phyloP scores from a whole-genome alignment of 2,888 invertebrate genomes.

The Cheilosia grossa region DNA sequence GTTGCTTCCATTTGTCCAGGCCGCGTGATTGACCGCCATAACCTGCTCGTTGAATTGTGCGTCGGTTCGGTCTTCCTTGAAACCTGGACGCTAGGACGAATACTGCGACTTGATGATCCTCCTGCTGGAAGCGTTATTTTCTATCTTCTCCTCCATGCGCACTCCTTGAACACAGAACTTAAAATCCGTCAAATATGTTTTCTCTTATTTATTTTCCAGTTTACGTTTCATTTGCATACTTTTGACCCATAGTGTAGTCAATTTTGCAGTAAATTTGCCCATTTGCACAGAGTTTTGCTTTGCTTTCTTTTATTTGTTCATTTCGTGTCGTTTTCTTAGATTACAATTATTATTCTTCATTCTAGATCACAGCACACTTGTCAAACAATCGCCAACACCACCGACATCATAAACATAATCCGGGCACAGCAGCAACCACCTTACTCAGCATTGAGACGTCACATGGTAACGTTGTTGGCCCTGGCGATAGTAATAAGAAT shows the following conservation, averaged over 20 bases:
- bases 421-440: slow-evolving; percentile 36
- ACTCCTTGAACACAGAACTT: too few relatives aligned
- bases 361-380: slow-evolving; percentile 57
- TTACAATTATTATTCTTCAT: slow-evolving; percentile 4
- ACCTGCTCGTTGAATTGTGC: too few relatives aligned
- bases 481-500: slow-evolving; percentile 43
- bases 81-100: too few relatives aligned
- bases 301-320: background rate
- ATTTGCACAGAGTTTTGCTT: background rate
- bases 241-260: background rate
- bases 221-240: background rate
- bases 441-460: slow-evolving; percentile 58
- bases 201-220: too few relatives aligned
- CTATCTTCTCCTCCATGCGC: too few relatives aligned
- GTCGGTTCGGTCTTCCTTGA: too few relatives aligned
- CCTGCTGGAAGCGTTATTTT: too few relatives aligned
- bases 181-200: too few relatives aligned
- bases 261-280: background rate
- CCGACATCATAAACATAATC: slow-evolving; percentile 49
- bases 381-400: slow-evolving; percentile 64
- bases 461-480: slow-evolving; percentile 46
- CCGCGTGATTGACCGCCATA: too few relatives aligned
- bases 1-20: too few relatives aligned
- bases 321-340: slow-evolving; percentile 2
- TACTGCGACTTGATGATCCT: too few relatives aligned